A percentile compares a stretch with the other conserved stretches of the same genome.
phyloP scores from a whole-genome alignment of 2,113 vertebrate species.

The Saccopteryx bilineata region DNA sequence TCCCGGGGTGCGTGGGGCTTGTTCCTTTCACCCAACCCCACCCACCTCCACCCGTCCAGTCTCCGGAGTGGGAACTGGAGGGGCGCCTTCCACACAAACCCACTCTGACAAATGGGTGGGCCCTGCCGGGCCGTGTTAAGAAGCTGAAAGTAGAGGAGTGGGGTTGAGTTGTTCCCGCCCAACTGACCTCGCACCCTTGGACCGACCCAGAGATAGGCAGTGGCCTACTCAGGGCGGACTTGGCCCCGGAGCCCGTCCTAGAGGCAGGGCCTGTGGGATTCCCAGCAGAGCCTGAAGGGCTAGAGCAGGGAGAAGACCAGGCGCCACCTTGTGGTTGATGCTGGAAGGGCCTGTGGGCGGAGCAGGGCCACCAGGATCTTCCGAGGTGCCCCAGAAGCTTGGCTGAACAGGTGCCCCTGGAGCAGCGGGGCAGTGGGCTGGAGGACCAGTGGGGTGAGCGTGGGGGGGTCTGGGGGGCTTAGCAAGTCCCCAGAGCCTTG shows the following conservation, averaged over 20 bases:
- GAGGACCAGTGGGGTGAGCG: background rate
- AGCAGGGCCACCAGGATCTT: background rate
- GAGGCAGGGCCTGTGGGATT: background rate
- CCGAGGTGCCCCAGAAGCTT: background rate
- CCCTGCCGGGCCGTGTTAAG: slow-evolving; percentile 21
- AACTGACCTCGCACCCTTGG: background rate
- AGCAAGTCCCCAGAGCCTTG: background rate
- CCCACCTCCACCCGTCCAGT: background rate
- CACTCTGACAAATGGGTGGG: background rate
- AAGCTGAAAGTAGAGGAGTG: background rate
- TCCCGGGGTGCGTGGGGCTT: background rate
- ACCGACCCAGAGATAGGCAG: background rate
- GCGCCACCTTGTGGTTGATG: slow-evolving; percentile 84
- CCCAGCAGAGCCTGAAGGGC: background rate
- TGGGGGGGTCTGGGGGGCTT: background rate
- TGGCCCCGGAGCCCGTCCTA: background rate
- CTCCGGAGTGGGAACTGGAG: background rate
- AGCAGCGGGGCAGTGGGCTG: background rate
- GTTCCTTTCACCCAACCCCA: background rate
- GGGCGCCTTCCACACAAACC: background rate
- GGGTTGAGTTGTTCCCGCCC: background rate
- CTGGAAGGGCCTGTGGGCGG: slow-evolving; percentile 49
- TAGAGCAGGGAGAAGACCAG: background rate
- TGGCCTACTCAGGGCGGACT: background rate
- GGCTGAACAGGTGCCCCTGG: background rate